Conservation (phyloP, 2,888 invertebrate species). For the Phyllotreta cruciferae region DNA sequence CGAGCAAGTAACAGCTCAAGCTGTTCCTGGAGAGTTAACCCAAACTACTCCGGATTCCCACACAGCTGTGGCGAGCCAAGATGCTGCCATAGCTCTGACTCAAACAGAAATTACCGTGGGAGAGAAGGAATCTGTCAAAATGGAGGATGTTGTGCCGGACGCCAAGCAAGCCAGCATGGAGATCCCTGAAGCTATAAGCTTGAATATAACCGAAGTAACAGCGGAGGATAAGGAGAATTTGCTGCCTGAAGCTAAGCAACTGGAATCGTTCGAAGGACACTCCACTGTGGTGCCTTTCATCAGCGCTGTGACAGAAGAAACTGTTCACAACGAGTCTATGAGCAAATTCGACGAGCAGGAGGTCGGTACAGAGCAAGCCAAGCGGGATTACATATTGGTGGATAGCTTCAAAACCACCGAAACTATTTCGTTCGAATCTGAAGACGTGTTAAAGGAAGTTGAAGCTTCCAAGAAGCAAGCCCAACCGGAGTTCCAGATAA, state of each 20-base stretch:
- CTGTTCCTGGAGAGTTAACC: constrained; percentile 60
- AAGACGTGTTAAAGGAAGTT: constrained; percentile 60
- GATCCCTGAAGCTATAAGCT: constrained; percentile 66
- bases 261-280: constrained; percentile 63
- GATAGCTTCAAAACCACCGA: constrained; percentile 67
- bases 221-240: constrained; percentile 63
- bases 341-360: constrained; percentile 46
- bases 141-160: constrained; percentile 61
- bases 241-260: constrained; percentile 56
- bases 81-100: constrained; percentile 59
- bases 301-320: constrained; percentile 68
- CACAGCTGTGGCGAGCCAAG: constrained; percentile 59
- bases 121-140: constrained; percentile 64
- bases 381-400: constrained; percentile 57
- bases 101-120: constrained; percentile 61
- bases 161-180: constrained; percentile 63
- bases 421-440: constrained; percentile 67
- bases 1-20: constrained; percentile 60
- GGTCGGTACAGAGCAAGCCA: constrained; percentile 43
- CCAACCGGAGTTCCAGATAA: constrained; percentile 62
- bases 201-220: constrained; percentile 67
- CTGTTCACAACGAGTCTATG: constrained; percentile 60
- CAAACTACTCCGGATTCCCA: constrained; percentile 59
- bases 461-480: constrained; percentile 62
- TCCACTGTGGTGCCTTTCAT: constrained; percentile 63